Evolutionary conservation across 2,797 vertebrate genomes (phyloP), one percentile per base, ranked within the genome.

Genomic region (Knipowitschia caucasica): DNA sequence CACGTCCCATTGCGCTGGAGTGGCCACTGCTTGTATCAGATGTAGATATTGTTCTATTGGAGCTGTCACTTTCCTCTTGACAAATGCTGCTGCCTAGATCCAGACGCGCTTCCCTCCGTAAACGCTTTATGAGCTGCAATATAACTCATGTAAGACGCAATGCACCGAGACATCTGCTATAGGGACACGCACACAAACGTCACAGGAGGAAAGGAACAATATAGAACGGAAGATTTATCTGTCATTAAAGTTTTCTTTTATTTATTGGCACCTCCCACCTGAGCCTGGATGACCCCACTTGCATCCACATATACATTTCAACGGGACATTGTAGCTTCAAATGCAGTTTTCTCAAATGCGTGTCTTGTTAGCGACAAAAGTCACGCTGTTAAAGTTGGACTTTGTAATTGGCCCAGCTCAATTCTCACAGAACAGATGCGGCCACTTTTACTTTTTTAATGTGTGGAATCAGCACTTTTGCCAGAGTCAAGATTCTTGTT

Each of bases 11-110:
- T 10, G 17, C 36, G 5, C 69, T 80, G 63, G 77, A 85, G 82
- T 83, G 84, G 79, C 53, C 67, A 80, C 80, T 76, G 62, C 75
- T 82, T 84, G 70, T 83, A 86, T 77, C 77, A 75, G 62, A 64
- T 65, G 62, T 67, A 65, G 74, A 82, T 78, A 78, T 80, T 80
- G 75, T 73, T 73, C 69, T 59, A 70, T 68, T 65, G 67, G 72
- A 9, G 50, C 71, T 70, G 73, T 80, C 82, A 71, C 62, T 82
- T 69, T 47, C 36, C 50, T 64, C 63, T 75, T 88, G 85, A 87
- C 75, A 82, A 86, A 86, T 87, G 82, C 72, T 67, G 64, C 62
- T 80, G 72, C 83, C 78, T 67, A 64, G 70, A 73, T 53, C 53
- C 58, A 80, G 84, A 78, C 83, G 71, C 64, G 73, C 59, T 64